phyloP scores from a whole-genome alignment of 2,113 vertebrate genomes.

The Cinclus cinclus region DNA sequence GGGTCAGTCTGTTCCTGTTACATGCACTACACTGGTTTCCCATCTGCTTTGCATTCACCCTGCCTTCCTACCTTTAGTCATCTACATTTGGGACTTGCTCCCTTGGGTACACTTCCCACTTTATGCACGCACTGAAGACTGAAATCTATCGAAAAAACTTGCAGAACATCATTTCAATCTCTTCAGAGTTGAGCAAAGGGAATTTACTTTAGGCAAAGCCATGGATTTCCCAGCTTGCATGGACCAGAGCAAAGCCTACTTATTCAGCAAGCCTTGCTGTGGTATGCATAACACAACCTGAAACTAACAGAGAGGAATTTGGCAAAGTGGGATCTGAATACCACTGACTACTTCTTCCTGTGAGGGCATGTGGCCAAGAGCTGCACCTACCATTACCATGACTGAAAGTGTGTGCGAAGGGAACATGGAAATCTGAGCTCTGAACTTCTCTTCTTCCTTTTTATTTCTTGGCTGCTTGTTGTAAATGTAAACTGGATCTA shows the following conservation, averaged over 20 bases:
- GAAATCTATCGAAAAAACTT: not conserved
- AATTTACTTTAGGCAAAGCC: not conserved
- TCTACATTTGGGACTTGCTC: not conserved
- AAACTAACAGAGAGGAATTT: slow-evolving; percentile 9
- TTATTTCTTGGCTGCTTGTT: not conserved
- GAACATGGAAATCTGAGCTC: not conserved
- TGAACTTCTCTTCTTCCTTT: not conserved
- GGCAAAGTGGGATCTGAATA: not conserved
- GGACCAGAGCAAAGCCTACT: not conserved
- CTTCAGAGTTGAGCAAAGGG: not conserved
- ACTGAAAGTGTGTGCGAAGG: not conserved
- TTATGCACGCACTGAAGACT: not conserved
- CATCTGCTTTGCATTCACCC: not conserved
- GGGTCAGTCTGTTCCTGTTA: slow-evolving; percentile 49
- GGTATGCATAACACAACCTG: not conserved
- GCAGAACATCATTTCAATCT: not conserved
- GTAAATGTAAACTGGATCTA: not conserved
- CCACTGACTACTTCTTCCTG: not conserved
- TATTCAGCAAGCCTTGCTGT: not conserved
- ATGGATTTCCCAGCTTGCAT: not conserved
- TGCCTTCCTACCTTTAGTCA: not conserved
- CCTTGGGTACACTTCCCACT: not conserved
- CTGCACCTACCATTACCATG: not conserved
- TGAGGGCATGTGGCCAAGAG: not conserved
- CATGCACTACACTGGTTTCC: slow-evolving; percentile 42